Evolutionary conservation across 2,888 invertebrate genomes (phyloP).

Genomic region (Tillus elongatus): DNA sequence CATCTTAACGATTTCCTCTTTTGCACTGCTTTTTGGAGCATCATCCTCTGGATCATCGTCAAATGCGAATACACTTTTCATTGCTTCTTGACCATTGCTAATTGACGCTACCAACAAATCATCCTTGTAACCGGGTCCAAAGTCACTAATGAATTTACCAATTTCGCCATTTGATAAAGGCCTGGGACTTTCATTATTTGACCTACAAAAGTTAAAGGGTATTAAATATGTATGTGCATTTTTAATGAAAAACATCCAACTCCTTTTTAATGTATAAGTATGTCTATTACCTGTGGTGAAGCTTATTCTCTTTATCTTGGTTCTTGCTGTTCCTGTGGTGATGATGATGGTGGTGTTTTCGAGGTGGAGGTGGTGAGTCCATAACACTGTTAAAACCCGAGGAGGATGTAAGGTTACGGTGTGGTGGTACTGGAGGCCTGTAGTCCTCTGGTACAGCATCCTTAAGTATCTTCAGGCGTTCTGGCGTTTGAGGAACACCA

Average conservation of each 20-base stretch:
- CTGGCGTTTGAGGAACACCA: slow-evolving; percentile 35
- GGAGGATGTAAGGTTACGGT: slow-evolving; percentile 61
- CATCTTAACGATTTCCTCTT: slow-evolving; percentile 15
- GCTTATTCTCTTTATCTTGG: slow-evolving; percentile 24
- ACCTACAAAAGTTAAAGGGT: too few species aligned
- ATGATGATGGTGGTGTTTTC: slow-evolving; percentile 42
- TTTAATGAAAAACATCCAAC: too few species aligned
- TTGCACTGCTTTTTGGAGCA: slow-evolving; percentile 11
- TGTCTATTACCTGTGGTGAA: too few species aligned
- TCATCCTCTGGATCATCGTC: slow-evolving; percentile 43
- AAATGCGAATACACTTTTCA: slow-evolving; percentile 45
- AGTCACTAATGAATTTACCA: too few species aligned
- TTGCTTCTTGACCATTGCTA: slow-evolving; percentile 5
- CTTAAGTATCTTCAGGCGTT: slow-evolving; percentile 26
- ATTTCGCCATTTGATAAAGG: too few species aligned
- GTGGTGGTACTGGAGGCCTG: slow-evolving; percentile 82
- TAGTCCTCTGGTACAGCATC: slow-evolving; percentile 53
- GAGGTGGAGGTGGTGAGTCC: slow-evolving; percentile 27
- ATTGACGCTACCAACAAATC: background rate
- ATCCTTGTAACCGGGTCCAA: background rate
- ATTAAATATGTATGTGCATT: too few species aligned
- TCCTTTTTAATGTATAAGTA: too few species aligned
- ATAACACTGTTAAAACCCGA: slow-evolving; percentile 42
- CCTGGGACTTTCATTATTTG: too few species aligned
- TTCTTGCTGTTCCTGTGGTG: slow-evolving; percentile 40